Base-by-base conservation (phyloP, 2,888 invertebrate genomes). In the Erannis defoliaria region DNA sequence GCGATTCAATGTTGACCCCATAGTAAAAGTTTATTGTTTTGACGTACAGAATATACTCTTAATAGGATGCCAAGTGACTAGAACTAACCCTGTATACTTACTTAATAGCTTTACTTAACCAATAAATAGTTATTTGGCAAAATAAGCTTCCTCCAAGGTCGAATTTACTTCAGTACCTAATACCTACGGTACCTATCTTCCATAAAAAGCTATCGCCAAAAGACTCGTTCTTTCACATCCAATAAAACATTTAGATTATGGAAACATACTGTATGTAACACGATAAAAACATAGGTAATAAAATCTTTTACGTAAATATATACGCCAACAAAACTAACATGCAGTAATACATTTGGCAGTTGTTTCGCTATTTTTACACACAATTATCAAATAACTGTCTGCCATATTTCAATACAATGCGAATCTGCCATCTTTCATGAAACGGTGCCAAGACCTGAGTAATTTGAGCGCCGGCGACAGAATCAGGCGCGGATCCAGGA, bases 401-500 rank as follows among this genome's bases (percentile, higher is more conserved):
- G 45, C 21, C 50, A 55, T 61, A 38, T 51, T 55, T 61, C 45
- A 55, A 38, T 51, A 61, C 55, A 61, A 55, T 61, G 55, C 50
- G 43, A 45, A 51, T 61, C 23, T 61, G 45, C 61, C 55, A 61
- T 45, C 55, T 31, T 10, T 18, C 33, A 43, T 31, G 55, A 55
- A 49, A 16, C n/a, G 46, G 14, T 67, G 67, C 67, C 67, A 67
- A 67, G 43, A 46, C 18, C 8, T 29, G 55, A 56, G 60, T 62
- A 54, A 57, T 56, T 64, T 42, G 55, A 65, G 68, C 66, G 66
- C 66, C 68, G 50, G 56, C 42, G 55, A 55, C 49, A 35, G n/a
- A n/a, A n/a, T n/a, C n/a, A n/a, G n/a, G n/a, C n/a, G n/a, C n/a
- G n/a, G n/a, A n/a, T n/a, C n/a, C n/a, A n/a, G n/a, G n/a, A n/a